Conservation (phyloP, 2,113 vertebrate species). For the Guaruba guarouba region DNA sequence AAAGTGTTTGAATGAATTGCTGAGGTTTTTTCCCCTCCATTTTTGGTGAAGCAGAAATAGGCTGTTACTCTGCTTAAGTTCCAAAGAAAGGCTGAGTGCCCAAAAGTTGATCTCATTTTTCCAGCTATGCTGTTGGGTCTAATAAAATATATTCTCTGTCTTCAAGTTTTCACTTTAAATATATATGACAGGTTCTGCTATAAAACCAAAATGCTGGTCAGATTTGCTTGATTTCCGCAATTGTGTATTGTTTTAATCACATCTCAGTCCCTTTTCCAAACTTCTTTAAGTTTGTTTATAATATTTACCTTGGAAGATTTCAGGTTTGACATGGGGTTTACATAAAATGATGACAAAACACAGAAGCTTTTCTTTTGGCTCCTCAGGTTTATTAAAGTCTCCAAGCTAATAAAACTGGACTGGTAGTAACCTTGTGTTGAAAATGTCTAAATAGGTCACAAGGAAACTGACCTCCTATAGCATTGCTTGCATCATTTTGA, state of each 20-base stretch:
- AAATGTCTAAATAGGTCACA: background rate
- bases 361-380: background rate
- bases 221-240: background rate
- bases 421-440: background rate
- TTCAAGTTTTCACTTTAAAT: background rate
- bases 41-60: background rate
- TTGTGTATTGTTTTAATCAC: background rate
- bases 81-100: background rate
- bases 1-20: background rate
- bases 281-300: background rate
- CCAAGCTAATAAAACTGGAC: background rate
- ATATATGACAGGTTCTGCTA: background rate
- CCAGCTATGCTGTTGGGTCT: background rate
- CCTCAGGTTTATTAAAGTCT: background rate
- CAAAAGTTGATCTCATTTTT: background rate
- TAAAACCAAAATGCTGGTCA: background rate
- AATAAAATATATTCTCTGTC: background rate
- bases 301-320: background rate
- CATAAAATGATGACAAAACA: background rate
- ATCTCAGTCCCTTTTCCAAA: background rate
- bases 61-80: background rate
- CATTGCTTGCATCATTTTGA: background rate
- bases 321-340: background rate
- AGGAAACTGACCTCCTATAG: background rate
- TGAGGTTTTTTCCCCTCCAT: background rate